These are phyloP conservation scores for Rhagologus leucostigma DNA, from an alignment of 2,113 vertebrate species.

Conservation along the genomic window DNA sequence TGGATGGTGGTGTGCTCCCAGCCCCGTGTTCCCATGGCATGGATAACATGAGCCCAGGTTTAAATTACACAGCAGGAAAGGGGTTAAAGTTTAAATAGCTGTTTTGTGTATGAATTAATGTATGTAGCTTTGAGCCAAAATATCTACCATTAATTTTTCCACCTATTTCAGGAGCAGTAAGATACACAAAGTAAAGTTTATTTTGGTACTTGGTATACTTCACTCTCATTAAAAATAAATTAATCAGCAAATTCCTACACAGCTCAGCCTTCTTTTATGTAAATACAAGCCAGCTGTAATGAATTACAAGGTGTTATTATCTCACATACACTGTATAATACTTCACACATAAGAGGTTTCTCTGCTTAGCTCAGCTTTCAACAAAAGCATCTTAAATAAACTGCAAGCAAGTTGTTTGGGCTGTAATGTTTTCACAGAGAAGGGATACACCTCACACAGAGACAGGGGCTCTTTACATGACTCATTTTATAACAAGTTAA, in stretches of 20 bases:
- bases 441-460: constrained; percentile 77
- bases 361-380: constrained; percentile 74
- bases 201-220: constrained; percentile 80
- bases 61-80: constrained; percentile 62
- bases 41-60: background rate
- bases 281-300: constrained; percentile 82
- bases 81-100: constrained; percentile 75
- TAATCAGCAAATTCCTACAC: constrained; percentile 85
- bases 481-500: constrained; percentile 80
- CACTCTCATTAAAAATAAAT: constrained; percentile 85
- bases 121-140: constrained; percentile 75
- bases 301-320: constrained; percentile 83
- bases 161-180: constrained; percentile 81
- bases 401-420: constrained; percentile 77
- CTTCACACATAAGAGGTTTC: constrained; percentile 78
- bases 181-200: constrained; percentile 82
- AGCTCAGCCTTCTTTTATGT: constrained; percentile 79
- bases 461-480: constrained; percentile 79
- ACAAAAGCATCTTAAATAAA: constrained; percentile 85
- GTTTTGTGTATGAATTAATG: constrained; percentile 79
- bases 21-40: background rate
- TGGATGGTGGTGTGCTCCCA: background rate
- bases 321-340: constrained; percentile 72
- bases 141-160: constrained; percentile 83
- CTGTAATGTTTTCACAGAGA: constrained; percentile 82